Evolutionary conservation across 2,797 vertebrate species (phyloP), one percentile per base, ranked within the genome.

Genomic region (Trachurus trachurus): DNA sequence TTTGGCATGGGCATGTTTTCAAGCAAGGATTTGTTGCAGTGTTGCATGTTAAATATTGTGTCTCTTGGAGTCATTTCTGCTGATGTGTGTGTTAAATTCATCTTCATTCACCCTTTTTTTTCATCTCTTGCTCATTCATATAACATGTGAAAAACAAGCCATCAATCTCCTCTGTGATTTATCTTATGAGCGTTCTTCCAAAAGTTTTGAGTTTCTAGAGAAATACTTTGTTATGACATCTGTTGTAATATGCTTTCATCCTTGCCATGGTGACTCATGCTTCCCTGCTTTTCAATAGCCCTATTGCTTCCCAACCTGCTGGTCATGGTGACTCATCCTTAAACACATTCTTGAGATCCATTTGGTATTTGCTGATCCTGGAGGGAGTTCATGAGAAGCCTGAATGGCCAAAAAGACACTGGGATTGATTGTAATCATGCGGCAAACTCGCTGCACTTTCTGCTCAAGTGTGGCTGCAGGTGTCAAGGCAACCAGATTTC

Each of bases 1-100:
- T 91, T 85, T 80, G 83, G 87, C 79, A 83, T 82, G 73, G 79
- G 66, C 84, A 76, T 92, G 89, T 92, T 93, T 87, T 84, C 82
- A 89, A 85, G 87, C 83, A 68, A 66, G 74, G 82, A 81, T 91
- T 85, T 86, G 84, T 86, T 89, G 86, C 86, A 84, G 84, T 19
- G 87, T 84, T 84, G 83, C 82, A 86, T 76, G 83, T 87, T 84
- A 76, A 89, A 92, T 87, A 68, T 81, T 80, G 63, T 72, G 62
- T 84, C 66, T 71, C 63, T 62, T 50, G 50, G 29, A 66, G 59
- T 74, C 22, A 37, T 86, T 74, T 71, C 22, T 81, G 66, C 76
- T 73, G 65, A 78, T 73, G 69, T 66, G 69, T 66, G 62, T 63
- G 47, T 56, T 69, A 69, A 71, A 77, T 71, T 74, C 37, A 52